A percentile compares a stretch with the other conserved stretches of the same genome.
These are phyloP conservation scores for Eulithis testata DNA, from an alignment of 2,888 invertebrate genomes.

Conservation along the genomic window DNA sequence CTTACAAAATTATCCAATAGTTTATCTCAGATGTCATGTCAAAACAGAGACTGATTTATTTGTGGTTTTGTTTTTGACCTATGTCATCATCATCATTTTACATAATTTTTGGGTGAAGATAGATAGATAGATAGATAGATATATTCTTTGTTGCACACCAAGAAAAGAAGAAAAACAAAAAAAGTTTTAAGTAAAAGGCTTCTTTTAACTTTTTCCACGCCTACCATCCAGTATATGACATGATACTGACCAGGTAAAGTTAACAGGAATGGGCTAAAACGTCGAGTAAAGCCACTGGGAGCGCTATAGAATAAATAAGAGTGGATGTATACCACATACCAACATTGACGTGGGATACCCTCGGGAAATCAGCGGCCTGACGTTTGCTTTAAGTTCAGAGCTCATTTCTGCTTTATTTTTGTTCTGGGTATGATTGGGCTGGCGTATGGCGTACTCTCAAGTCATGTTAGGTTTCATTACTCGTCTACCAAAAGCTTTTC, in stretches of 20 bases:
- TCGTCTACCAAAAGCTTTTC: background rate
- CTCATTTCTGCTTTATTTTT: conserved; percentile 25
- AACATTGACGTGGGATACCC: conserved; percentile 24
- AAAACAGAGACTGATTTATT: background rate
- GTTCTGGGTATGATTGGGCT: conserved; percentile 12
- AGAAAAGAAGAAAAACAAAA: too few species aligned
- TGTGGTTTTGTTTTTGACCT: background rate
- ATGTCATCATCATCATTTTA: too few species aligned
- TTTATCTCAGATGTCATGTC: conserved; percentile 2
- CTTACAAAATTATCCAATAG: conserved; percentile 6
- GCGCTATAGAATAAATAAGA: background rate
- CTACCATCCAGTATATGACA: background rate
- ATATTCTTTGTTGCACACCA: too few species aligned
- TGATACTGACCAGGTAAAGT: background rate
- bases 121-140: too few species aligned
- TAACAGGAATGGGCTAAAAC: background rate
- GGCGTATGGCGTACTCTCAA: background rate
- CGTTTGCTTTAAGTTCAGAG: conserved; percentile 24
- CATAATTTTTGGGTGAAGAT: too few species aligned
- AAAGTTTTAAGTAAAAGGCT: too few species aligned
- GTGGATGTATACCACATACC: background rate
- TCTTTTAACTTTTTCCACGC: too few species aligned
- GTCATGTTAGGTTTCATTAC: background rate
- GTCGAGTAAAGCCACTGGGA: background rate
- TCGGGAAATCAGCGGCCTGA: conserved; percentile 28